A percentile compares a stretch with the other conserved stretches of the same genome.
These are phyloP conservation scores for Centruroides vittatus DNA, from an alignment of 1,140 invertebrate species.

Conservation along the genomic window DNA sequence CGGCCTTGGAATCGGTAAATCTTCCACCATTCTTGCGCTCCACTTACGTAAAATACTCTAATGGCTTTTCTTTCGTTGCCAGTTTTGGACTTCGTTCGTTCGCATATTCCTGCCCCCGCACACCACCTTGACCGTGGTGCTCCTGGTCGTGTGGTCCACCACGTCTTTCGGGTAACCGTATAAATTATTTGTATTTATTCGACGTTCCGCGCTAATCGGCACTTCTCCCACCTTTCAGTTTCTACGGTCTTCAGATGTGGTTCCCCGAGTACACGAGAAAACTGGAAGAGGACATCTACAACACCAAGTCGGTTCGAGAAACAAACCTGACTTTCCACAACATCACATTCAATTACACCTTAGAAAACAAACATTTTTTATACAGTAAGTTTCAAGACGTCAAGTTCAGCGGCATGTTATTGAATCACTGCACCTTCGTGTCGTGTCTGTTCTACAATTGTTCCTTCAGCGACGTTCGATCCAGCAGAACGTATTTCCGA, in stretches of 20 bases:
- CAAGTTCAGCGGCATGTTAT: conserved; percentile 19
- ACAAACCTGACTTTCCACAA: background rate
- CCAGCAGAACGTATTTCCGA: conserved; percentile 25
- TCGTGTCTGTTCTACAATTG: conserved; percentile 22
- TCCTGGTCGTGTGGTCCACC: conserved; percentile 32
- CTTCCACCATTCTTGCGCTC: background rate
- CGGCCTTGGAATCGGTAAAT: conserved; percentile 20
- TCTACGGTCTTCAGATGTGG: conserved; percentile 40
- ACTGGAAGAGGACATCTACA: conserved; percentile 28
- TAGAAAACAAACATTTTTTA: conserved; percentile 23
- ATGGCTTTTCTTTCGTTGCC: background rate
- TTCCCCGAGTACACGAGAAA: conserved; percentile 38
- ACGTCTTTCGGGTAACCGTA: conserved; percentile 34
- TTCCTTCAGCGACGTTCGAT: conserved; percentile 22
- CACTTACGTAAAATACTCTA: no score
- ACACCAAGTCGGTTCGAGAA: conserved; percentile 12
- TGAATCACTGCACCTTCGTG: conserved; percentile 24
- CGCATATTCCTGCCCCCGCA: conserved; percentile 28
- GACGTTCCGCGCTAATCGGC: no score
- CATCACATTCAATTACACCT: conserved; percentile 12
- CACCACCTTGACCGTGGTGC: conserved; percentile 24
- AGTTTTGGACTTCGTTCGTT: conserved; percentile 26
- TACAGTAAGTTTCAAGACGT: conserved; percentile 18
- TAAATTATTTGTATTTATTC: conserved; percentile 3
- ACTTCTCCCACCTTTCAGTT: conserved; percentile 22